Evolutionary conservation across 2,888 invertebrate species (phyloP), one percentile per base, ranked within the genome.

Genomic region (Diadegma fenestrale): DNA sequence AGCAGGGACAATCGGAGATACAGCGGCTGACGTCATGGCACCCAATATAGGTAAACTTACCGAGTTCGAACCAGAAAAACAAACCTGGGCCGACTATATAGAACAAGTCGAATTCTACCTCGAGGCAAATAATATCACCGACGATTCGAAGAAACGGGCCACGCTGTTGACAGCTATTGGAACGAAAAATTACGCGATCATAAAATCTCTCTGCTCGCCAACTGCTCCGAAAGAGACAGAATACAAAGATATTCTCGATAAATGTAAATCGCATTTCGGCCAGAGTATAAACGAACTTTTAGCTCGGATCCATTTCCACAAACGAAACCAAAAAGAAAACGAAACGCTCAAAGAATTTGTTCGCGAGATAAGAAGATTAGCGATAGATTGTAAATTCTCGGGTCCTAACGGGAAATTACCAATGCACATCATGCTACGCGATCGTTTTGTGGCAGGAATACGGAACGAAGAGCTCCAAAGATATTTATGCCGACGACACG

Each of bases 381-480:
- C 80, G n/a, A 17, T 63, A 77, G 71, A 81, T 66, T 84, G 84
- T 66, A 81, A 84, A 76, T 84, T 84, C 45, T 14, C 45, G 19
- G 77, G 80, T 2, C 64, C 71, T 7, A 30, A 30, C 30, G 30
- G 30, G 30, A 30, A 30, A 30, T 73, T 85, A 66, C 78, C 85
- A 19, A 37, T 82, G 58, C 7, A 82, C 41, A 82, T 85, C 10
- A 78, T 78, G 81, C 61, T 85, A 26, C 85, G 85, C 72, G 81
- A 85, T 66, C 22, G 81, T 63, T 85, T 85, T 26, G 81, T 85
- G n/a, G 81, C 85, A 7, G 85, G 85, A 7, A 82, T 85, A 45
- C 22, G 78, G 43, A 73, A 85, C 73, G 85, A 77, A 68, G 85
- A 85, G 26, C 66, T 85, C 2, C 81, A 84, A 63, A 76, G 81